Evolutionary conservation across 2,113 vertebrate species (phyloP).

Genomic region (Cynocephalus volans): DNA sequence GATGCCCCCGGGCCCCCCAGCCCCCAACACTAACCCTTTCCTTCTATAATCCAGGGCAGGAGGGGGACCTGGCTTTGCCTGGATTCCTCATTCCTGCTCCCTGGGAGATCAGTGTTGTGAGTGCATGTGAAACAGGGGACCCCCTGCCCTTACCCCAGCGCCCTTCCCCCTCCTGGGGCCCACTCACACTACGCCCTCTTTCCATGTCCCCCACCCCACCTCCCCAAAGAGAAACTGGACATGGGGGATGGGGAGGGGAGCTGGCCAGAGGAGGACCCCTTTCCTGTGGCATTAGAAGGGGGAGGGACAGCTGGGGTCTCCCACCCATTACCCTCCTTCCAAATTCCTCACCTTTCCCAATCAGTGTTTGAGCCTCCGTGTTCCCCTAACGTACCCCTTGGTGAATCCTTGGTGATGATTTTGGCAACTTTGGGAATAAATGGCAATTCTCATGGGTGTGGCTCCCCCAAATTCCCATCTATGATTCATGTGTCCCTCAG

Average conservation of each 20-base stretch:
- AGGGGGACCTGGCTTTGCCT: background rate
- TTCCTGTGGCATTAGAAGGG: slow-evolving; percentile 75
- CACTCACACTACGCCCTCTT: slow-evolving; percentile 82
- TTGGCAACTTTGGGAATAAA: slow-evolving; percentile 83
- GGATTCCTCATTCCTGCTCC: background rate
- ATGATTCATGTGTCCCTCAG: rapidly evolving
- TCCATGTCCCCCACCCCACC: background rate
- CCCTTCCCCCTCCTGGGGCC: slow-evolving; percentile 56
- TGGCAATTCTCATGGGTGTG: slow-evolving; percentile 72
- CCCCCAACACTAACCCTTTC: slow-evolving; percentile 92
- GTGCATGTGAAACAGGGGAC: slow-evolving; percentile 81
- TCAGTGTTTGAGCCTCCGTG: slow-evolving; percentile 79
- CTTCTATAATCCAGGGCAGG: slow-evolving; percentile 88
- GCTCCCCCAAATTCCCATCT: background rate
- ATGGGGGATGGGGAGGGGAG: slow-evolving; percentile 12
- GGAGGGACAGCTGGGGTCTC: slow-evolving; percentile 66
- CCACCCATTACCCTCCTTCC: background rate
- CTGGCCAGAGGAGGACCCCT: slow-evolving; percentile 64
- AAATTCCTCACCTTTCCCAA: slow-evolving; percentile 10
- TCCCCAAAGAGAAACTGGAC: slow-evolving; percentile 43
- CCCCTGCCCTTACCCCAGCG: background rate
- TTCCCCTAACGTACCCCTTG: slow-evolving; percentile 28
- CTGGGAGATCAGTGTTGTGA: slow-evolving; percentile 78
- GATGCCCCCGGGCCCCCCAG: slow-evolving; percentile 89
- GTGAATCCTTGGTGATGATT: slow-evolving; percentile 82